Conservation (phyloP, 35 echinoderm and acorn worm species). For the Hemicentrotus pulcherrimus region DNA sequence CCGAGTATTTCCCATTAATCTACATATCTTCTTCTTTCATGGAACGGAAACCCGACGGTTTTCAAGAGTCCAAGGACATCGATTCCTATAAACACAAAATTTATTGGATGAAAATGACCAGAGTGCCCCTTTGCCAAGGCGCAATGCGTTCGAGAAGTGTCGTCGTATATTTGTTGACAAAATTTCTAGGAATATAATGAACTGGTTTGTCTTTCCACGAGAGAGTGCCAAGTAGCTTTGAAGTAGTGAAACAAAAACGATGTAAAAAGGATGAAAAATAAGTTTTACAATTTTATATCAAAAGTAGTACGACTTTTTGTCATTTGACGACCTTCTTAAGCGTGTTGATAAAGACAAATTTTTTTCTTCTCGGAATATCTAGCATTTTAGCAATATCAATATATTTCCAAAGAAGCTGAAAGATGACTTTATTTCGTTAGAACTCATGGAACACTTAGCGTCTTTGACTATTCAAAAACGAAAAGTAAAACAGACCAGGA, state of each 20-base stretch:
- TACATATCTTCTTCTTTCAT: neutral
- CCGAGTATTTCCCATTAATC: neutral
- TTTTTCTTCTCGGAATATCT: neutral
- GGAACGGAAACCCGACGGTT: neutral
- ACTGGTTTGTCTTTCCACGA: neutral
- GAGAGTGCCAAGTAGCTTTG: neutral
- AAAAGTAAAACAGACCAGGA: neutral
- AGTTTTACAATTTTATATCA: no score
- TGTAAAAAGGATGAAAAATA: no score
- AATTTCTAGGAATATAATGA: neutral
- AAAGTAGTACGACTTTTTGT: neutral
- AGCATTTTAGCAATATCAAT: neutral
- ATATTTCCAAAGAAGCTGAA: neutral
- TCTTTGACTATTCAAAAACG: neutral
- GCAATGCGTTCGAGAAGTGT: neutral
- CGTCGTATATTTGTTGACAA: neutral
- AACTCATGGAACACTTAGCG: neutral
- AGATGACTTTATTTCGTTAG: neutral
- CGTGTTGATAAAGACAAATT: neutral
- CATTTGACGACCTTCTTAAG: neutral
- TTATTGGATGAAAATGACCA: neutral
- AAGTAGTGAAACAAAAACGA: no score
- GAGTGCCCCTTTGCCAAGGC: neutral
- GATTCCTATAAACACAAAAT: neutral
- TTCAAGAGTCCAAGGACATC: neutral